These are phyloP conservation scores for Brachypterus glaber DNA, from an alignment of 2,888 invertebrate genomes.

Conservation along the genomic window DNA sequence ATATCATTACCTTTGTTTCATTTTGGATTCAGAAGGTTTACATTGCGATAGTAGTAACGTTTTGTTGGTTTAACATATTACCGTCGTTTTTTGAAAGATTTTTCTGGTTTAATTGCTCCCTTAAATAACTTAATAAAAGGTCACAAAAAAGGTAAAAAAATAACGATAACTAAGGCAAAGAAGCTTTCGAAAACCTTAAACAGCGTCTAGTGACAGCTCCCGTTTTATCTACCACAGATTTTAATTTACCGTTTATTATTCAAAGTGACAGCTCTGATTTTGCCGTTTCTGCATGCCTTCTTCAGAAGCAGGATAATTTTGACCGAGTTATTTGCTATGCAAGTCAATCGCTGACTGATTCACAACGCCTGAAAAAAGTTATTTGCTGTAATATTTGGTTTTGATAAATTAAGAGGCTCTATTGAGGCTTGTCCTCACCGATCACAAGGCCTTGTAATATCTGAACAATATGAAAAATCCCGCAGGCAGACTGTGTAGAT, in stretches of 20 bases:
- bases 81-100: slow-evolving; percentile 13
- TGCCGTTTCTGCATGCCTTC: slow-evolving; percentile 26
- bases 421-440: slow-evolving; percentile 17
- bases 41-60: too few species aligned
- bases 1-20: slow-evolving; percentile 22
- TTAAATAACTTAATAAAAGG: slow-evolving; percentile 6
- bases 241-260: slow-evolving; percentile 17
- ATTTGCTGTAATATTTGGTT: slow-evolving; percentile 18
- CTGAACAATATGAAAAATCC: slow-evolving; percentile 15
- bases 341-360: slow-evolving; percentile 12
- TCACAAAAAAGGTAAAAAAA: slow-evolving; percentile 10
- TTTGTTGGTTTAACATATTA: slow-evolving; percentile 22
- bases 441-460: slow-evolving; percentile 17
- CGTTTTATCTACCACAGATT: slow-evolving; percentile 20
- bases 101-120: slow-evolving; percentile 10
- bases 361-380: slow-evolving; percentile 21
- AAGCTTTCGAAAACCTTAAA: slow-evolving; percentile 13
- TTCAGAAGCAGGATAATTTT: slow-evolving; percentile 14
- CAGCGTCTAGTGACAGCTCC: slow-evolving; percentile 13
- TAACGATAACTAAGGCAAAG: slow-evolving; percentile 10
- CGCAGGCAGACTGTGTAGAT: slow-evolving; percentile 9
- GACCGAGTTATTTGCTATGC: slow-evolving; percentile 16
- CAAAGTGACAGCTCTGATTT: slow-evolving; percentile 24
- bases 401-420: background rate
- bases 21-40: slow-evolving; percentile 19